phyloP scores from a whole-genome alignment of 1,140 invertebrate genomes.

The Conus ventricosus region DNA sequence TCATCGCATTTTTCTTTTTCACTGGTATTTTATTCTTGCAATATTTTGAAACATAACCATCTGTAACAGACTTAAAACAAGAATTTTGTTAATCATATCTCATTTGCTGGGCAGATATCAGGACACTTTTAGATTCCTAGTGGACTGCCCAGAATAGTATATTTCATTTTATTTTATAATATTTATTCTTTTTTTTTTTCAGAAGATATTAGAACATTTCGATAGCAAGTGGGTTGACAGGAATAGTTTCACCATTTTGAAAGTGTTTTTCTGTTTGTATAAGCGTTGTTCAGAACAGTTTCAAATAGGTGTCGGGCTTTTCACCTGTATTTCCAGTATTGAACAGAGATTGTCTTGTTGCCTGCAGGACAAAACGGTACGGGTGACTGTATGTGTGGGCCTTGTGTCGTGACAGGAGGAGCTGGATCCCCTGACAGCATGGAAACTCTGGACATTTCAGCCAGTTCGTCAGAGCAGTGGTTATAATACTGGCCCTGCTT shows the following conservation, averaged over 20 bases:
- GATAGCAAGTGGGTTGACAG: too few relatives aligned
- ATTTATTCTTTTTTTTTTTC: too few relatives aligned
- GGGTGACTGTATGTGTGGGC: constrained; percentile 98
- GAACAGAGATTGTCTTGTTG: not conserved
- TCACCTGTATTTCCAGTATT: not conserved
- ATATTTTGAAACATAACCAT: constrained; percentile 1
- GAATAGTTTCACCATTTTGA: too few relatives aligned
- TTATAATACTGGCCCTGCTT: constrained; percentile 78
- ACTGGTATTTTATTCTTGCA: not conserved
- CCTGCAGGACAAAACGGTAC: constrained; percentile 90
- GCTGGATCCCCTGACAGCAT: constrained; percentile 94
- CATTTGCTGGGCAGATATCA: too few relatives aligned
- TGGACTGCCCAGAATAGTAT: too few relatives aligned
- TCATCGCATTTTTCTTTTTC: not conserved
- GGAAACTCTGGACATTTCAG: constrained; percentile 96
- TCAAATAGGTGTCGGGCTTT: not conserved
- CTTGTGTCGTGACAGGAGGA: constrained; percentile 95
- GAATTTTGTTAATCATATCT: too few relatives aligned
- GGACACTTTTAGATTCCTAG: too few relatives aligned
- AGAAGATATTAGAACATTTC: too few relatives aligned
- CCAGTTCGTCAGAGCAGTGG: constrained; percentile 91
- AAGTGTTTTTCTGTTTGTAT: too few relatives aligned
- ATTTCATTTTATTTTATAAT: too few relatives aligned
- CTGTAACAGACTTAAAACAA: too few relatives aligned
- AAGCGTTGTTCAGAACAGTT: not conserved